Percentiles rank a stretch among this genome's conserved stretches.
These are phyloP conservation scores for Ichneumon xanthorius DNA, from an alignment of 2,888 invertebrate genomes.

Conservation along the genomic window DNA sequence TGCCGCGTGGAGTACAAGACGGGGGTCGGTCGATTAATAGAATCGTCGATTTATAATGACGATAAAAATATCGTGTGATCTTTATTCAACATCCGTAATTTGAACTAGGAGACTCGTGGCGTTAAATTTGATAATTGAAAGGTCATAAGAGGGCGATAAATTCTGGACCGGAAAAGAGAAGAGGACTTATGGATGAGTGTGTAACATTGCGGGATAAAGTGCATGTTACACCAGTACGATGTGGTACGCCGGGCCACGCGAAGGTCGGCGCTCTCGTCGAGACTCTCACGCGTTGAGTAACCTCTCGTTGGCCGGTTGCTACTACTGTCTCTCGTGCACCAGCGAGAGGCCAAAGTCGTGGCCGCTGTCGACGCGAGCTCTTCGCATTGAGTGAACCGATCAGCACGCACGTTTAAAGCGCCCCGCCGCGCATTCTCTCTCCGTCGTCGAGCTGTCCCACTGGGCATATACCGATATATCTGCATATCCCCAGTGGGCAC, in stretches of 20 bases:
- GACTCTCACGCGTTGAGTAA: constrained; percentile 69
- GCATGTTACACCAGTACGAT: constrained; percentile 11
- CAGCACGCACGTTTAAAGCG: constrained; percentile 11
- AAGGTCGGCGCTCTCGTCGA: constrained; percentile 70
- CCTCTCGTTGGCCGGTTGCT: constrained; percentile 48
- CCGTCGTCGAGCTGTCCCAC: background rate
- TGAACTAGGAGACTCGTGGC: background rate
- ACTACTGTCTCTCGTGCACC: constrained; percentile 18
- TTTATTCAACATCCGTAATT: background rate
- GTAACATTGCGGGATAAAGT: background rate
- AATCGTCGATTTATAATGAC: background rate
- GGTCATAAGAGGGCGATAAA: background rate
- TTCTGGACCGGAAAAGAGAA: background rate
- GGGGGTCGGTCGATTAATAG: background rate
- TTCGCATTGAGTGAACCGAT: constrained; percentile 3
- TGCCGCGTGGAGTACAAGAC: background rate
- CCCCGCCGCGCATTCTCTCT: background rate
- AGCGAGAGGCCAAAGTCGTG: constrained; percentile 28
- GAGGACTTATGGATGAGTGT: background rate
- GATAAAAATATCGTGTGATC: background rate
- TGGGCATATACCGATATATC: background rate
- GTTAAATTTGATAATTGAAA: background rate
- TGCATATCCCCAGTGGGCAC: too few species aligned
- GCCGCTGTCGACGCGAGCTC: constrained; percentile 23
- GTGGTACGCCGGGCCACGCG: constrained; percentile 57